A percentile compares a stretch with the other conserved stretches of the same genome.
Evolutionary conservation across 2,797 vertebrate species (phyloP).

Genomic region (Babyrousa celebensis): DNA sequence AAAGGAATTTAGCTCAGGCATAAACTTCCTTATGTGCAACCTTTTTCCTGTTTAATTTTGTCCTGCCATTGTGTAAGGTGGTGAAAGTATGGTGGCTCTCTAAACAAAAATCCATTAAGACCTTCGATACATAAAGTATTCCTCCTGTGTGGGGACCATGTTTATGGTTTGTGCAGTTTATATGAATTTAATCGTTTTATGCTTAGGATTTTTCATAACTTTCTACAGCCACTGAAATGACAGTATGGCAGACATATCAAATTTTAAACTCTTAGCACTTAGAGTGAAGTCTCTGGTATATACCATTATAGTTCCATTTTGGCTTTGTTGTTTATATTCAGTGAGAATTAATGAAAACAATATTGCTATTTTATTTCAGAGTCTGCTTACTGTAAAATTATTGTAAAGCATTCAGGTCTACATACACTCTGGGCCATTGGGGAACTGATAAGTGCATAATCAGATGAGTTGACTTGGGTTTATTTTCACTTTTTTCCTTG

Average conservation of each 20-base stretch:
- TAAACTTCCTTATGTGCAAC: background rate
- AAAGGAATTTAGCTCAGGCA: background rate
- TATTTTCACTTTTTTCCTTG: background rate
- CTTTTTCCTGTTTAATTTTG: constrained; percentile 9
- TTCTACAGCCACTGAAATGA: background rate
- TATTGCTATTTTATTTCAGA: background rate
- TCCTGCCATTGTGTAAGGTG: background rate
- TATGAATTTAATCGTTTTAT: background rate
- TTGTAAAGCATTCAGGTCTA: background rate
- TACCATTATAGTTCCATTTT: background rate
- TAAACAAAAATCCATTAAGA: background rate
- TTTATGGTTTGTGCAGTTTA: background rate
- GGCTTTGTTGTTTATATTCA: background rate
- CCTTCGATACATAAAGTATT: background rate
- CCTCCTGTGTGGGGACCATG: background rate
- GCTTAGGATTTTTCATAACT: background rate
- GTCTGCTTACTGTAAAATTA: constrained; percentile 43
- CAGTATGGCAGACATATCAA: background rate
- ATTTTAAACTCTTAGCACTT: background rate
- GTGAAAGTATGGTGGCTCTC: constrained; percentile 7
- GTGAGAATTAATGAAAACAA: background rate
- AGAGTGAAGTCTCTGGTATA: background rate
- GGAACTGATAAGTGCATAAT: constrained; percentile 7
- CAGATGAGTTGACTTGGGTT: background rate
- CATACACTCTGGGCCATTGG: background rate